A percentile compares a stretch with the other conserved stretches of the same genome.
phyloP scores from a whole-genome alignment of 1,140 invertebrate species.

The Sipha flava region DNA sequence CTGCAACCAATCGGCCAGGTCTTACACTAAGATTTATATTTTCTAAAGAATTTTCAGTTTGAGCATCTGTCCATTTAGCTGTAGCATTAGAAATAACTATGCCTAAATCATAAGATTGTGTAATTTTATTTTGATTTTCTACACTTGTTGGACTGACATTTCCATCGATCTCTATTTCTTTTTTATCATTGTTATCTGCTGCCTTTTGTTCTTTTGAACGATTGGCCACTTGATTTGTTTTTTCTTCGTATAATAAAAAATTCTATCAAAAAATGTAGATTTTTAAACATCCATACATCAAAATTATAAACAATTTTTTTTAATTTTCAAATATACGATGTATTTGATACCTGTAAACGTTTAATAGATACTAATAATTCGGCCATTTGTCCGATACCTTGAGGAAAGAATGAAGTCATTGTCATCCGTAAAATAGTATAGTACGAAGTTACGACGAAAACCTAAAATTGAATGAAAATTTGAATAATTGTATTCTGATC shows the following conservation, averaged over 20 bases:
- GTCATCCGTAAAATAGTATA: conserved; percentile 62
- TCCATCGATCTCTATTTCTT: neutral
- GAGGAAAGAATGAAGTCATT: conserved; percentile 62
- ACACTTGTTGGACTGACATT: too few relatives aligned
- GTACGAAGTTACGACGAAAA: conserved; percentile 64
- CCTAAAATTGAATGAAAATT: conserved; percentile 40
- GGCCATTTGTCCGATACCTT: conserved; percentile 52
- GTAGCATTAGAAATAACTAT: conserved; percentile 49
- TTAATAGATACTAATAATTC: conserved; percentile 58
- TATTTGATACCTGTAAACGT: conserved; percentile 46
- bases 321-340: too few relatives aligned
- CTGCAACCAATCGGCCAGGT: conserved; percentile 58
- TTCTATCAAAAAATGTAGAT: too few relatives aligned
- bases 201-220: neutral
- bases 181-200: neutral
- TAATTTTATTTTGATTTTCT: neutral
- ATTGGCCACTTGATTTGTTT: too few relatives aligned
- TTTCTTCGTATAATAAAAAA: neutral
- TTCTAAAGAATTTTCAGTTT: conserved; percentile 52
- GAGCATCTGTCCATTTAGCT: conserved; percentile 53
- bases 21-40: conserved; percentile 56
- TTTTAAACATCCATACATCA: too few relatives aligned
- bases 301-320: too few relatives aligned
- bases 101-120: neutral
- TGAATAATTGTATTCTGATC: too few relatives aligned